Evolutionary conservation across 37 sponge, comb jelly and placozoan genomes (phyloP), one percentile per base, ranked within the genome.

Genomic region (Axinella damicornis): DNA sequence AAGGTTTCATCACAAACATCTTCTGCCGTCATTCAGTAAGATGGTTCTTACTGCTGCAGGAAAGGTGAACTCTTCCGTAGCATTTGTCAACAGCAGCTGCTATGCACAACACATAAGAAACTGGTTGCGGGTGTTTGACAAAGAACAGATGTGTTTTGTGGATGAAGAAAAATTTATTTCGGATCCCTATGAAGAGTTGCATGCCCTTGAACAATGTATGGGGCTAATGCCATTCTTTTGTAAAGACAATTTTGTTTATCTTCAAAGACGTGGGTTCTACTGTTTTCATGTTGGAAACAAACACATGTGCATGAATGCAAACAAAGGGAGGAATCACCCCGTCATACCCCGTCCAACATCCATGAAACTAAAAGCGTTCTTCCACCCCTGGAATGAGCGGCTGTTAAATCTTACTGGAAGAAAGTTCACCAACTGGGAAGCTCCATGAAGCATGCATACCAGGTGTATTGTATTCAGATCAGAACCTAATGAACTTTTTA

Each of bases 301-400:
- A 14, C 17, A 34, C 17, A 35, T 30, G 27, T 92, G 93, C 41
- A 54, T 89, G 60, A 22, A 24, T 17, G 53, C 35, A 33, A 64
- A 78, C 36, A 92, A 95, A 60, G 96, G 96, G 15, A 90, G 96
- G 39, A 19, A 68, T 21, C 96, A 96, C 67, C 96, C 96, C 21
- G 0, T 38, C 16, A 71, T 96, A 0, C n/a, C 72, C 5, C 17
- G 37, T 28, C 65, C 71, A 0, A 80, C 88, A 13, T 33, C 61
- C 21, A 46, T 53, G 6, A 70, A 81, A 62, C 69, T 96, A 27
- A 34, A 40, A 54, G 56, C 61, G 36, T 83, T 68, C 56, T 96
- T 78, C 36, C 17, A 71, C 11, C 74, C 67, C 24, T 90, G 75
- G 52, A 78, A 96, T 72, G 57, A 69, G 20, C 18, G 67, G 21